phyloP scores from a whole-genome alignment of 2,113 vertebrate genomes.

The Chiloscyllium plagiosum region DNA sequence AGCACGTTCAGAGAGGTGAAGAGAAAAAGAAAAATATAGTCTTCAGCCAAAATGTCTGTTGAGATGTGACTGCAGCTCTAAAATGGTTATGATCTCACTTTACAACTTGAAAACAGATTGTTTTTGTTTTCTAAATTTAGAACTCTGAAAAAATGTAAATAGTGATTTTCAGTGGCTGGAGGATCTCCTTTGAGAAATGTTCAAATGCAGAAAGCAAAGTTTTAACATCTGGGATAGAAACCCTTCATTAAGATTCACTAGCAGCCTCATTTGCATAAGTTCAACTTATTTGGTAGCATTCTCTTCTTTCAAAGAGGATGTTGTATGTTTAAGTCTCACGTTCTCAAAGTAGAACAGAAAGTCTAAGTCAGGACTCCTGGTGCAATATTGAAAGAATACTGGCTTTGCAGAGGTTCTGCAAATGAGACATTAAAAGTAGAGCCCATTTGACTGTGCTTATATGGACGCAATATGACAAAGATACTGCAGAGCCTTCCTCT shows the following conservation, averaged over 20 bases:
- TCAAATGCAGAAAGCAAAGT: neutral
- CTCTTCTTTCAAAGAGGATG: neutral
- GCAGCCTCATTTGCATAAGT: neutral
- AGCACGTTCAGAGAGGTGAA: neutral
- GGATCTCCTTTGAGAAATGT: neutral
- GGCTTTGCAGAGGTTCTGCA: neutral
- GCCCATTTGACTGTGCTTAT: too few relatives aligned
- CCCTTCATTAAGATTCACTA: neutral
- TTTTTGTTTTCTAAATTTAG: neutral
- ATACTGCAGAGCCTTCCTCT: too few relatives aligned
- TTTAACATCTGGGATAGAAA: neutral
- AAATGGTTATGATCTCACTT: neutral
- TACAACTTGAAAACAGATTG: neutral
- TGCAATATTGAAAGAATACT: neutral
- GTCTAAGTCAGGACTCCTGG: neutral
- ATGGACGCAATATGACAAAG: neutral
- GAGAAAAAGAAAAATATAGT: neutral
- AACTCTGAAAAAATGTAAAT: neutral
- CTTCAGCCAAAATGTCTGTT: neutral
- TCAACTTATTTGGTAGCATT: neutral
- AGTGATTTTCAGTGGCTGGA: neutral
- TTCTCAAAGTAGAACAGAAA: neutral
- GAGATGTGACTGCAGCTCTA: neutral
- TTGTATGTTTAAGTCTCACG: neutral
- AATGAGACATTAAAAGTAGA: neutral